phyloP scores from a whole-genome alignment of 2,888 invertebrate genomes.

The Harpagoxenus sublaevis region DNA sequence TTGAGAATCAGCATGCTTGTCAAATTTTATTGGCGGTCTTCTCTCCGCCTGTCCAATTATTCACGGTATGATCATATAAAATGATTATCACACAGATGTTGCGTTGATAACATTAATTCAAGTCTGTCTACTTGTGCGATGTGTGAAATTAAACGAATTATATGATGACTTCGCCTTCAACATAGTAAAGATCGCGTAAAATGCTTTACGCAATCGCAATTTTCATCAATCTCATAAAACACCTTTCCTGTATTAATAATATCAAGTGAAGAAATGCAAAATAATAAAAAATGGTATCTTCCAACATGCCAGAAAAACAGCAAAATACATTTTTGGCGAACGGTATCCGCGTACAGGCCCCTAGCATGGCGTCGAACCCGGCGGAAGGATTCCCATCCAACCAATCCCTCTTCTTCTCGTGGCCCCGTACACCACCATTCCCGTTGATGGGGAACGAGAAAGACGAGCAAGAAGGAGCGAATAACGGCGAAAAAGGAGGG shows the following conservation, averaged over 20 bases:
- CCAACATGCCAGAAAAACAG: not conserved
- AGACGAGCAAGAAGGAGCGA: conserved; percentile 47
- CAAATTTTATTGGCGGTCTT: not conserved
- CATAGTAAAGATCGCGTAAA: not conserved
- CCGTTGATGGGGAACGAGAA: conserved; percentile 70
- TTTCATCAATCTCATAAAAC: not conserved
- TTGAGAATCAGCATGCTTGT: not conserved
- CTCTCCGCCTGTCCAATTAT: conserved; percentile 7
- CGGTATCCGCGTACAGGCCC: conserved; percentile 52
- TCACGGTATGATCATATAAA: not conserved
- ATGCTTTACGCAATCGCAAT: not conserved
- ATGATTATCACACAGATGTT: conserved; percentile 1
- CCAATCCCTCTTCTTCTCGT: conserved; percentile 80
- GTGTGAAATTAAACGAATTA: not conserved
- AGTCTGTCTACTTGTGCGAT: not conserved
- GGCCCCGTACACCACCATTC: conserved; percentile 74
- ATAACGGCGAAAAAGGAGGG: conserved; percentile 70
- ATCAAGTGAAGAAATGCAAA: not conserved
- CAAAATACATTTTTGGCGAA: conserved; percentile 37
- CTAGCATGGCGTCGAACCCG: conserved; percentile 79
- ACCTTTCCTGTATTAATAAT: not conserved
- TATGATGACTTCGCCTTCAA: not conserved
- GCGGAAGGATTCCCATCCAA: conserved; percentile 80
- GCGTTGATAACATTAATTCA: not conserved
- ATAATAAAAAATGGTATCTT: not conserved